These are phyloP conservation scores for Drosophila bifasciata DNA, from an alignment of 1,140 invertebrate species.

Conservation along the genomic window DNA sequence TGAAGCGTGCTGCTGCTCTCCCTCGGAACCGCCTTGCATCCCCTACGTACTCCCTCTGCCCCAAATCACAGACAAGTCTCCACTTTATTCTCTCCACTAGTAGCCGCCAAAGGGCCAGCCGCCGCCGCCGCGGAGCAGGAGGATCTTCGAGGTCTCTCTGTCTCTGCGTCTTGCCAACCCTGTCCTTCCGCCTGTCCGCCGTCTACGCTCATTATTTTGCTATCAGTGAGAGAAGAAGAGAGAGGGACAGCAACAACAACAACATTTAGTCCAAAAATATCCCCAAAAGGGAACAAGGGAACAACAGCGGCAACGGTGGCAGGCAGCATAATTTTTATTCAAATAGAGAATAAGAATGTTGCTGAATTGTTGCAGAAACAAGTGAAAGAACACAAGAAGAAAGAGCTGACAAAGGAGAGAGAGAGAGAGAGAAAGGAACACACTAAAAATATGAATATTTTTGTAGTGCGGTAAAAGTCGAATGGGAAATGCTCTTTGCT, in stretches of 20 bases:
- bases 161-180: constrained; percentile 4
- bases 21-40: neutral
- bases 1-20: constrained; percentile 54
- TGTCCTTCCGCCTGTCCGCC: constrained; percentile 29
- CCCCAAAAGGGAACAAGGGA: constrained; percentile 43
- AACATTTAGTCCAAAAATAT: constrained; percentile 40
- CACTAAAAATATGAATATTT: neutral
- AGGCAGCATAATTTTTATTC: constrained; percentile 72
- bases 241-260: constrained; percentile 35
- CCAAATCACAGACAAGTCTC: constrained; percentile 3
- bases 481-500: constrained; percentile 6
- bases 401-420: neutral
- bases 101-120: constrained; percentile 17
- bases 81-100: constrained; percentile 23
- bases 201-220: constrained; percentile 50
- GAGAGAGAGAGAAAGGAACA: neutral
- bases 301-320: constrained; percentile 5
- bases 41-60: neutral
- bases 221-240: constrained; percentile 21
- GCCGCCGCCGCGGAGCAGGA: constrained; percentile 9
- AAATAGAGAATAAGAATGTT: constrained; percentile 54
- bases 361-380: constrained; percentile 47
- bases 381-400: neutral
- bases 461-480: neutral
- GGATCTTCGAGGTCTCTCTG: constrained; percentile 15